Evolutionary conservation across 2,888 invertebrate genomes (phyloP), one percentile per base, ranked within the genome.

Genomic region (Odontocolon sp.): DNA sequence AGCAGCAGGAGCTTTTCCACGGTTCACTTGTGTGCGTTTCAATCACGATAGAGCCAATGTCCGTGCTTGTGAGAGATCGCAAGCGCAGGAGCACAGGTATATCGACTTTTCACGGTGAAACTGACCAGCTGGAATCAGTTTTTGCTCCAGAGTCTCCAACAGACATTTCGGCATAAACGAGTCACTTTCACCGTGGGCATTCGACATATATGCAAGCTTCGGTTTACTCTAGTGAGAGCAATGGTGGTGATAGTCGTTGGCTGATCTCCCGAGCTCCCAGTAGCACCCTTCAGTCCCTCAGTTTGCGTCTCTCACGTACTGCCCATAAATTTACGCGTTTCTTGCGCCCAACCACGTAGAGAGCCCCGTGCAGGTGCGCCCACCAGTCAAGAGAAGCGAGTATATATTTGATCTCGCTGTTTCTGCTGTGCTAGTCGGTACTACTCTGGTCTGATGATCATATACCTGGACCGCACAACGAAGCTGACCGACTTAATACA

Each of bases 241-340:
- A 14, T 31, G 28, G 14, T 11, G 31, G 45, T 9, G 33, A 63
- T 36, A 36, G 61, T 18, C 36, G 57, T 23, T 69, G 63, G 64
- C 61, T 66, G 56, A 72, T 70, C 67, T 70, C 28, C 33, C 56
- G 67, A 42, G 47, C 40, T 36, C 47, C 59, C 45, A 68, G 23
- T 26, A 21, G 23, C 70, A 21, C 61, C 50, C 54, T 64, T 42
- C 50, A 47, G 31, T 16, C 9, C 9, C 26, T 8, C 5, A 3
- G 38, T 47, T 57, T 26, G 33, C 75, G 56, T 33, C 50, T 52
- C 70, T 75, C 80, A 80, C 80, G 80, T 78, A 77, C 16, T 18
- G 64, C 67, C 77, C 61, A 78, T 80, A 80, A 80, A 80, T 78
- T 75, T 78, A 69, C 69, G 80, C 71, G 70, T 72, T 77, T 77